A percentile compares a stretch with the other conserved stretches of the same genome.
Evolutionary conservation across 2,888 invertebrate species (phyloP).

Genomic region (Mythimna albipuncta): DNA sequence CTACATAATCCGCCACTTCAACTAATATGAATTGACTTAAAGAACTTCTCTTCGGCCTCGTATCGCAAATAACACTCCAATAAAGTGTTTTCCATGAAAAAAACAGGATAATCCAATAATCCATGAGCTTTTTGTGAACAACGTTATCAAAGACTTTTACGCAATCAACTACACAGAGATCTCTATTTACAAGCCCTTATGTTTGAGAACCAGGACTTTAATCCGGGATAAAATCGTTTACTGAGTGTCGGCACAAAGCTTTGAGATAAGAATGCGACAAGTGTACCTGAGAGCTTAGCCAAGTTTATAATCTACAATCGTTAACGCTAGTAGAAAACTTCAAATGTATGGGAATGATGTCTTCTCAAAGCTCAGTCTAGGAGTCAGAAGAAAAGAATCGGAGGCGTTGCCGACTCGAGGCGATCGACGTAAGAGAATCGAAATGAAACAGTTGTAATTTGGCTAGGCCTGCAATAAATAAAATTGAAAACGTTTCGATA

Average conservation of each 20-base stretch:
- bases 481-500: neutral
- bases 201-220: slow-evolving; percentile 12
- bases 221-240: slow-evolving; percentile 20
- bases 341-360: no score
- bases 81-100: neutral
- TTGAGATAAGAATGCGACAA: slow-evolving; percentile 1
- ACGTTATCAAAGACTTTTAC: slow-evolving; percentile 25
- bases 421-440: no score
- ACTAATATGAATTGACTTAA: neutral
- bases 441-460: no score
- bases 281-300: neutral
- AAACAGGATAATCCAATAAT: neutral
- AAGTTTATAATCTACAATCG: no score
- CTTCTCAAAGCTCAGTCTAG: no score
- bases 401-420: no score
- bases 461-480: neutral
- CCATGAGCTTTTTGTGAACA: neutral
- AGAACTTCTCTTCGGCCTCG: neutral
- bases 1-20: no score
- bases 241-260: neutral
- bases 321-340: no score
- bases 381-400: no score
- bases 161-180: slow-evolving; percentile 23
- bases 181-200: slow-evolving; percentile 17
- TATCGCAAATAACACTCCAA: neutral